Percentiles rank a stretch among this genome's conserved stretches.
phyloP scores from a whole-genome alignment of 1,140 invertebrate species.

The Aphaenogaster rudis region DNA sequence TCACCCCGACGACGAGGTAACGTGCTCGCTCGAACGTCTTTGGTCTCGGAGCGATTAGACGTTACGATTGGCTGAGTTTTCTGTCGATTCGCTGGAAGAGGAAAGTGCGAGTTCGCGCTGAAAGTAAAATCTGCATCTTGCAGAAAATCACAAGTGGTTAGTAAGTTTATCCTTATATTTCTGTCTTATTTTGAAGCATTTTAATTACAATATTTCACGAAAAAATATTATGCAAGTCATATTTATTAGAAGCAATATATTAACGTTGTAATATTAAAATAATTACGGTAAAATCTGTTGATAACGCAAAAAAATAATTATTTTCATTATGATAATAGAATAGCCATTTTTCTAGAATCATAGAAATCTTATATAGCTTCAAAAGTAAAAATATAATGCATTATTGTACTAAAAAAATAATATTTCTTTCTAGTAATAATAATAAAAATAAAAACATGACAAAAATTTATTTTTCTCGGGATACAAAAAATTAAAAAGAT shows the following conservation, averaged over 20 bases:
- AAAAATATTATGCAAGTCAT: neutral
- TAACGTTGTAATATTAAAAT: neutral
- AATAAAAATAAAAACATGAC: neutral
- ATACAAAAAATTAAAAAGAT: neutral
- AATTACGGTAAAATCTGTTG: neutral
- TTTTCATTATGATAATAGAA: neutral
- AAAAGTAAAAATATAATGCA: neutral
- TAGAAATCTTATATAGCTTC: no score
- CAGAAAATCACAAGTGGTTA: conserved; percentile 24
- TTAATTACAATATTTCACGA: neutral
- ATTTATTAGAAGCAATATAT: neutral
- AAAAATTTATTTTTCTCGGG: neutral
- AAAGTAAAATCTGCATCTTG: conserved; percentile 56
- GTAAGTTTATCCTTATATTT: neutral
- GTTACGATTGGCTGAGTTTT: conserved; percentile 76
- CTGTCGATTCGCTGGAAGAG: conserved; percentile 76
- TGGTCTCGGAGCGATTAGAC: conserved; percentile 71
- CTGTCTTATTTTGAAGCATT: neutral
- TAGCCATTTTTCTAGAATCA: neutral
- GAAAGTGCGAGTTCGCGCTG: conserved; percentile 46
- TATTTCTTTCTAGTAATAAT: neutral
- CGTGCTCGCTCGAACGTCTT: conserved; percentile 82
- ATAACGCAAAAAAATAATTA: neutral
- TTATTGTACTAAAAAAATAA: conserved; percentile 12
- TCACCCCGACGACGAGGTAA: conserved; percentile 82